Percentiles rank a stretch among this genome's conserved stretches.
Evolutionary conservation across 2,113 vertebrate genomes (phyloP).

Genomic region (Prolemur simus): DNA sequence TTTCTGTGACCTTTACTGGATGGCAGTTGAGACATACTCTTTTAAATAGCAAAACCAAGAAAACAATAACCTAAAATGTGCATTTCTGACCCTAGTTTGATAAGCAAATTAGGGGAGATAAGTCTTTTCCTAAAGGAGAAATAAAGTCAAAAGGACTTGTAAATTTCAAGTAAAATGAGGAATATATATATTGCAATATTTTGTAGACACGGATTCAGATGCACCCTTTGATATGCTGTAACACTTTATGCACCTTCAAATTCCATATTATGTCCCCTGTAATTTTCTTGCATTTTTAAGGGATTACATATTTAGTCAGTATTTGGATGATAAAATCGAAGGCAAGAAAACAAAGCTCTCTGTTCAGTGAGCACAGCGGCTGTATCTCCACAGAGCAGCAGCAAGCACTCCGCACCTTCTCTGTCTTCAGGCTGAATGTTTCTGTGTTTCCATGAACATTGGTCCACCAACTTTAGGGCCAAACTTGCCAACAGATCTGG

Average conservation of each 20-base stretch:
- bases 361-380: background rate
- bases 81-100: slow-evolving; percentile 55
- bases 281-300: background rate
- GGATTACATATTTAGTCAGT: background rate
- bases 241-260: background rate
- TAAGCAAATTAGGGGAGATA: slow-evolving; percentile 61
- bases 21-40: slow-evolving; percentile 79
- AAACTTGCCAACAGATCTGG: background rate
- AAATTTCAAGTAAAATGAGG: background rate
- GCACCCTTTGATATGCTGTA: background rate
- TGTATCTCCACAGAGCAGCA: fast-evolving
- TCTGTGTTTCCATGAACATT: fast-evolving
- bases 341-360: background rate
- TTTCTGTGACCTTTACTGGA: slow-evolving; percentile 86
- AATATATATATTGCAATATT: background rate
- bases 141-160: background rate
- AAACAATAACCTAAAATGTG: slow-evolving; percentile 60
- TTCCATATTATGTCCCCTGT: background rate
- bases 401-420: background rate
- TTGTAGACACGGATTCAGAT: background rate
- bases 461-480: background rate
- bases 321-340: background rate
- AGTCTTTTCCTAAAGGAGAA: slow-evolving; percentile 55
- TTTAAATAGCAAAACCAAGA: slow-evolving; percentile 79
- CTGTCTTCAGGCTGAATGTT: no score